Base-by-base conservation (phyloP, 2,113 vertebrate species). In the Oryzias woworae region DNA sequence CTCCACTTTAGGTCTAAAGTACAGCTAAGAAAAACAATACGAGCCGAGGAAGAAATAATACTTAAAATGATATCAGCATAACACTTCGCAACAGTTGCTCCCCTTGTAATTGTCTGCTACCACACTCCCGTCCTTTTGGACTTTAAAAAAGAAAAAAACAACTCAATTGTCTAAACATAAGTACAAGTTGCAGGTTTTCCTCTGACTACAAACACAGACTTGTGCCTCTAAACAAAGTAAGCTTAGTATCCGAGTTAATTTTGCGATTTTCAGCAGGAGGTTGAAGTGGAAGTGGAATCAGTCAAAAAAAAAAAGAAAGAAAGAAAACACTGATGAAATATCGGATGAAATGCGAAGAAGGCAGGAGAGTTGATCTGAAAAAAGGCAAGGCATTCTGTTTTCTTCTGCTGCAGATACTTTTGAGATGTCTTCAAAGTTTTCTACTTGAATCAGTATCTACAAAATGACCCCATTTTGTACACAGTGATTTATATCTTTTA, bases 361-460 rank as follows among this genome's bases (percentile, higher is more conserved):
- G 45, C 68, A 82, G 91, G 17, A 84, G 89, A 90, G 66, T 92
- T 91, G 87, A 90, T 78, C 90, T 92, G 65, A 73, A 85, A 50
- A 48, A 71, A 94, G 93, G 91, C 94, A 96, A 96, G 93, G 94
- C 94, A 93, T 95, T 91, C 92, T 93, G 92, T 88, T 94, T 92
- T 91, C 90, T 91, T 78, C 92, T 89, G 61, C 87, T 67, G 57
- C 75, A 88, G 82, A 78, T 70, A 85, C 74, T 54, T 62, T 69
- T 73, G 47, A 69, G 63, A 77, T 91, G 88, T 78, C 94, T 93
- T 91, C 93, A 94, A 94, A 94, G 93, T 83, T 77, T 90, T 88
- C 83, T 91, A 91, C 92, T 92, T 93, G 72, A 93, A 93, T 92
- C 87, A 81, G 71, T 94, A 97, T 95, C 94, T 96, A 96, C 95